These are phyloP conservation scores for Heliconius erato DNA, from an alignment of 2,888 invertebrate species.

Conservation along the genomic window DNA sequence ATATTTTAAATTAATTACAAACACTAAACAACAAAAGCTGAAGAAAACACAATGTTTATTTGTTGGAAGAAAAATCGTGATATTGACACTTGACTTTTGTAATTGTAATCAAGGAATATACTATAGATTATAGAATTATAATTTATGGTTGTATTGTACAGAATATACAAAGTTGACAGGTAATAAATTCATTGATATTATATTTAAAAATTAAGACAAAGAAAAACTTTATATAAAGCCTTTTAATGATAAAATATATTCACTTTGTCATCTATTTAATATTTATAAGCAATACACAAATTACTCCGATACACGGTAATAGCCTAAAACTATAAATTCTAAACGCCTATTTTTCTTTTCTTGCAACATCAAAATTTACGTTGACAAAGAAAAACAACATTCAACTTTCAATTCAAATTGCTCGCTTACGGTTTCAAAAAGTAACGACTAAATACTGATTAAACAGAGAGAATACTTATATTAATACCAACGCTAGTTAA, in stretches of 20 bases:
- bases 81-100: neutral
- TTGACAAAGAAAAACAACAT: conserved; percentile 2
- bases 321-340: neutral
- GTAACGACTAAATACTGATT: neutral
- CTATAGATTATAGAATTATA: too few relatives aligned
- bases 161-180: neutral
- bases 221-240: too few relatives aligned
- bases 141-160: too few relatives aligned
- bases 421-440: conserved; percentile 8
- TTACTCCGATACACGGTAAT: neutral
- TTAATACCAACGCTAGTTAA: neutral
- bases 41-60: conserved; percentile 3
- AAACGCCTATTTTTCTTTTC: neutral
- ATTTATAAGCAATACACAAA: neutral
- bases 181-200: neutral
- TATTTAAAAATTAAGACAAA: too few relatives aligned
- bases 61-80: neutral
- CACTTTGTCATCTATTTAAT: neutral
- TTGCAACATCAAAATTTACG: neutral
- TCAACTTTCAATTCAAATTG: conserved; percentile 19
- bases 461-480: neutral
- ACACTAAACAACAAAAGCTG: neutral
- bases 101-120: too few relatives aligned
- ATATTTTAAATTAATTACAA: neutral
- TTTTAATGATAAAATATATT: neutral